Evolutionary conservation across 2,113 vertebrate genomes (phyloP).

Genomic region (Sturnus vulgaris): DNA sequence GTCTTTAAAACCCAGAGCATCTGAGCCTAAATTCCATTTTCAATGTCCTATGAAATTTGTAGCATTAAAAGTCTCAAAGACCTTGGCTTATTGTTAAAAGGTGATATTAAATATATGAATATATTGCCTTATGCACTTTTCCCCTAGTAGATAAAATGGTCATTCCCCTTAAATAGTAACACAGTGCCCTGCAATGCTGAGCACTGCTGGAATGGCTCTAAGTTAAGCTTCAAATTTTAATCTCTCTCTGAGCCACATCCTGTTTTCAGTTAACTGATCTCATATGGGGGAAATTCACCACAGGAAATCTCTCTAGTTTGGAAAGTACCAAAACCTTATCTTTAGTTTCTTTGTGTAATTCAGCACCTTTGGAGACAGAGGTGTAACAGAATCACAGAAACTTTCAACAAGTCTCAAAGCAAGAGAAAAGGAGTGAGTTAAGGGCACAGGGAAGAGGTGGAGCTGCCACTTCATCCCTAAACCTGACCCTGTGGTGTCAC

Average conservation of each 20-base stretch:
- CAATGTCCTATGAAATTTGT: not conserved
- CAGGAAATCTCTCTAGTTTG: constrained; percentile 75
- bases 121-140: not conserved
- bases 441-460: not conserved
- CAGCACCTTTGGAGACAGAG: constrained; percentile 61
- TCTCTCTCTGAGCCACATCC: constrained; percentile 71
- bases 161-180: not conserved
- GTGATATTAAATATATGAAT: not conserved
- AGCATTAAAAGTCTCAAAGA: not conserved
- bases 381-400: not conserved
- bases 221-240: constrained; percentile 6
- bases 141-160: not conserved
- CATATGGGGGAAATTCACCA: constrained; percentile 74
- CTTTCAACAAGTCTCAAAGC: not conserved
- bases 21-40: not conserved
- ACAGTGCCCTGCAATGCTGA: not conserved
- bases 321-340: constrained; percentile 81
- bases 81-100: not conserved
- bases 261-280: constrained; percentile 77
- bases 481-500: not conserved
- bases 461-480: not conserved
- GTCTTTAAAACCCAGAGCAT: not conserved
- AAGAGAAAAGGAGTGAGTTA: not conserved
- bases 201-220: not conserved
- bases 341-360: constrained; percentile 60